Base-by-base conservation (phyloP, 2,888 invertebrate species). In the Autographa gamma region DNA sequence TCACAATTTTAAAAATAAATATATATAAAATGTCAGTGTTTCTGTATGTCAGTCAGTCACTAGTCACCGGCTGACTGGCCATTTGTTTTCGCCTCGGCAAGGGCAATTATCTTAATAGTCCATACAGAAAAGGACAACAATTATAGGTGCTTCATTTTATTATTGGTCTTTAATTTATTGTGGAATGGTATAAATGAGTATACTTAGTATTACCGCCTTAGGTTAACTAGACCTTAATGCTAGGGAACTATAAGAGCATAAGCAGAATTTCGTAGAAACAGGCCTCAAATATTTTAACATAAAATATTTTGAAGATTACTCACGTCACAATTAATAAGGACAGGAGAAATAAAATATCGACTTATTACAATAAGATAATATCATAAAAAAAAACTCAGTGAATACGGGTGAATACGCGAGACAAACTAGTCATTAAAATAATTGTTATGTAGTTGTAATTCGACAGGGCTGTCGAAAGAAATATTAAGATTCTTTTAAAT, bases 371-470 rank as follows among this genome's bases (percentile, higher is more conserved):
- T 34, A 2, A 31, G 9, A 8, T 19, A 56, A 32, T n/a, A 31
- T 31, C 38, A 56, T 32, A 32, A 60, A 52, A 60, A 52, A 34
- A 66, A 48, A 59, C 43, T 16, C 41, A 32, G 32, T 18, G n/a
- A 41, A 41, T 38, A 38, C 48, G 52, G 54, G 38, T 19, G 52
- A 66, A 69, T 48, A 68, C 69, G 67, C 54, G 58, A 16, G 25
- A 32, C 60, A 14, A 59, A 66, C 52, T 60, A 63, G 73, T 75
- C 56, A 38, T 66, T 48, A 72, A 54, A 74, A 62, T 73, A 81
- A 80, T 81, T 73, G 73, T 80, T 78, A 72, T 80, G 71, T 77
- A 63, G 80, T 71, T 69, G 67, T 73, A 73, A 76, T 78, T 76
- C 69, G 66, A 65, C 74, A 83, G 83, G 78, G 82, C 65, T 83